phyloP scores from a whole-genome alignment of 2,797 vertebrate genomes.

The Typhlichthys subterraneus region DNA sequence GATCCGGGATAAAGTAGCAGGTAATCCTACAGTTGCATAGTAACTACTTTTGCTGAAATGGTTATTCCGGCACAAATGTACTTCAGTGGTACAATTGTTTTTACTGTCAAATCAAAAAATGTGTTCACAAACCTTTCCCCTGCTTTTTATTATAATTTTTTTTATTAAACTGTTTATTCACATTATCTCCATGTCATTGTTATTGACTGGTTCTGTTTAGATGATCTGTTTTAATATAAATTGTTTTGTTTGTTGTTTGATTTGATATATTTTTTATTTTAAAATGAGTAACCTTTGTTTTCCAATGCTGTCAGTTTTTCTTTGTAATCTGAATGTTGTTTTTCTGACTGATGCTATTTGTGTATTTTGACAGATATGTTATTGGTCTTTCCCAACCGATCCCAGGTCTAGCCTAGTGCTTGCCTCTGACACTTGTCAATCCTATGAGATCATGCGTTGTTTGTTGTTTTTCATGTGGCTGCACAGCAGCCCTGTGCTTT shows the following conservation, averaged over 20 bases:
- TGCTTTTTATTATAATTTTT: conserved; percentile 10
- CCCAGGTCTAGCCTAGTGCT: conserved; percentile 14
- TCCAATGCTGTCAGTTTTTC: conserved; percentile 29
- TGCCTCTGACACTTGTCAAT: not conserved
- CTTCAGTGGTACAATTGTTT: not conserved
- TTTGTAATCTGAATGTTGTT: not conserved
- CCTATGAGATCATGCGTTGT: not conserved
- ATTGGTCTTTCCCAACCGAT: conserved; percentile 28
- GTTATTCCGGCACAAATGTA: too few relatives aligned
- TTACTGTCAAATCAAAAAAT: not conserved
- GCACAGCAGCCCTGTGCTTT: conserved; percentile 37
- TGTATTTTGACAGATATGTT: conserved; percentile 14
- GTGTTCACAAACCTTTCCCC: conserved; percentile 12
- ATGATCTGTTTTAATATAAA: too few relatives aligned
- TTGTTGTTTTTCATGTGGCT: not conserved
- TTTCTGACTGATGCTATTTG: not conserved
- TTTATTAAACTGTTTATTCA: conserved; percentile 17
- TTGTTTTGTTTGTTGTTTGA: not conserved
- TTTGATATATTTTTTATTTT: not conserved
- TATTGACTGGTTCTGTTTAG: too few relatives aligned
- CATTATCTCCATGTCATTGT: too few relatives aligned
- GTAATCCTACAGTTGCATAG: conserved; percentile 65
- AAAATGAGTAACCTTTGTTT: too few relatives aligned
- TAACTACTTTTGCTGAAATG: too few relatives aligned
- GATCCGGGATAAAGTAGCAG: conserved; percentile 97